Conservation (phyloP, 2,113 vertebrate genomes). For the Micronisus gabar region DNA sequence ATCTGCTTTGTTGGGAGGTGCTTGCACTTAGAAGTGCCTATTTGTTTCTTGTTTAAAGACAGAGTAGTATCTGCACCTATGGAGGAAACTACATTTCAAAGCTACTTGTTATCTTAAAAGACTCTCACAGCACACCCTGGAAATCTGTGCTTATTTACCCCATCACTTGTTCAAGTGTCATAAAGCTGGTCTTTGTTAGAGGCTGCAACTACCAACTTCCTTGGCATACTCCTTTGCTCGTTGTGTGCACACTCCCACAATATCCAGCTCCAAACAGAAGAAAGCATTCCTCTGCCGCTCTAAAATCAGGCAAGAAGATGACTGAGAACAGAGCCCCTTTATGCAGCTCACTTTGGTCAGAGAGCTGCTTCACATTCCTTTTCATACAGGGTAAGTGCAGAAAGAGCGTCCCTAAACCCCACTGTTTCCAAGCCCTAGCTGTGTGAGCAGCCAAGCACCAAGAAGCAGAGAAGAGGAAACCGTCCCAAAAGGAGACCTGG, state of each 20-base stretch:
- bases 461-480: background rate
- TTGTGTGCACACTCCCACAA: background rate
- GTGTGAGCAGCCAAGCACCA: background rate
- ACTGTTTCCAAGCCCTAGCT: background rate
- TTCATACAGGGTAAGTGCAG: background rate
- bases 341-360: background rate
- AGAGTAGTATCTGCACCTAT: background rate
- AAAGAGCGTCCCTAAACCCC: background rate
- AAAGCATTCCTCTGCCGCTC: background rate
- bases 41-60: background rate
- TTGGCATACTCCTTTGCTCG: background rate
- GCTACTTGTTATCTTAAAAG: background rate
- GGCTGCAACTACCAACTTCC: background rate
- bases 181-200: slow-evolving; percentile 33
- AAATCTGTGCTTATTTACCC: background rate
- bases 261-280: slow-evolving; percentile 5
- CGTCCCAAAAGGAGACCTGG: background rate
- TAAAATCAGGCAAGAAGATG: background rate
- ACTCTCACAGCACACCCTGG: background rate
- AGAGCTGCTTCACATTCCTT: background rate
- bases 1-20: background rate
- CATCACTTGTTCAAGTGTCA: background rate
- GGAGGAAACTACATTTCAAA: background rate
- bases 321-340: slow-evolving; percentile 13
- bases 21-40: background rate